phyloP scores from a whole-genome alignment of 1,140 invertebrate genomes.

The Trichoplusia ni region DNA sequence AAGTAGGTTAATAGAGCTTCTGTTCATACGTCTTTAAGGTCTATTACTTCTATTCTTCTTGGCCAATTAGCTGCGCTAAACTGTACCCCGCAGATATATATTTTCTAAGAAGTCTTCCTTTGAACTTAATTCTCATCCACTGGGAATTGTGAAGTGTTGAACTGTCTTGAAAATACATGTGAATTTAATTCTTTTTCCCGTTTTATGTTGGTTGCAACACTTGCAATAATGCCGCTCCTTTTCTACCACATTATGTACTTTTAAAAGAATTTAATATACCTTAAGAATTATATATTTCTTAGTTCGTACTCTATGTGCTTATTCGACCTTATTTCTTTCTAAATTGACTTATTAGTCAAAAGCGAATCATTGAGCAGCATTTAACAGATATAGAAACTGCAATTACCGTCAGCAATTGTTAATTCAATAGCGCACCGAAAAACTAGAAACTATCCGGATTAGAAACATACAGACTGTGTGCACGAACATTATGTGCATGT shows the following conservation, averaged over 20 bases:
- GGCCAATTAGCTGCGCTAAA: background rate
- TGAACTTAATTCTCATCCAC: conserved; percentile 14
- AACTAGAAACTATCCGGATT: conserved; percentile 40
- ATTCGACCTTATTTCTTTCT: too few relatives aligned
- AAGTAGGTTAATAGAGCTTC: too few relatives aligned
- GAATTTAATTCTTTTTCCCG: conserved; percentile 16
- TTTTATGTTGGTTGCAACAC: conserved; percentile 10
- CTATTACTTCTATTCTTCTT: background rate
- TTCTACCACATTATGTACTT: too few relatives aligned
- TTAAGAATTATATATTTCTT: background rate
- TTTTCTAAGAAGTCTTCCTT: conserved; percentile 5
- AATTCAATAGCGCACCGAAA: background rate
- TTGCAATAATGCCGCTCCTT: too few relatives aligned
- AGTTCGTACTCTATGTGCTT: too few relatives aligned
- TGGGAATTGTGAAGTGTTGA: conserved; percentile 6
- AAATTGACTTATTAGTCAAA: too few relatives aligned
- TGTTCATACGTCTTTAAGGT: too few relatives aligned
- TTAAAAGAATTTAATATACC: too few relatives aligned
- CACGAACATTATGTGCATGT: conserved; percentile 15
- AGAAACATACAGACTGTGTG: background rate
- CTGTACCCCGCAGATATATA: background rate
- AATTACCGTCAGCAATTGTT: background rate
- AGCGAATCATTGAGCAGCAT: too few relatives aligned
- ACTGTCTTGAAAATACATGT: conserved; percentile 19
- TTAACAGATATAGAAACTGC: too few relatives aligned